Evolutionary conservation across 2,113 vertebrate species (phyloP), one percentile per base, ranked within the genome.

Genomic region (Perognathus longimembris): DNA sequence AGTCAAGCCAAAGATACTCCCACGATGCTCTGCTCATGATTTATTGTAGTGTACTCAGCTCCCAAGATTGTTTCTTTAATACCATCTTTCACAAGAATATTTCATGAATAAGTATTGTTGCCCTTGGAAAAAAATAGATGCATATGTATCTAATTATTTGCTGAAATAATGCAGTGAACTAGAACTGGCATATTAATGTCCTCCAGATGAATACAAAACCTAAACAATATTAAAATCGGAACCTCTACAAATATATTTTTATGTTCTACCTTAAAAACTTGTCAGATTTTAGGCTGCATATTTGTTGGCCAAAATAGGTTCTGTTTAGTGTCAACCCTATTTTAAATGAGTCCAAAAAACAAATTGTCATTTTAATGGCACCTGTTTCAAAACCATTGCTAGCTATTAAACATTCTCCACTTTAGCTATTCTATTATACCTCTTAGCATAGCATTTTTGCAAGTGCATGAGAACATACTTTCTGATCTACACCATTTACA

Each of bases 101-200:
- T 89, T 66, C 66, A 73, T 80, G 82, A 88, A 79, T 92, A 94
- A 93, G 75, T 91, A 85, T 89, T n/a, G 78, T 38, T 71, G n/a
- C n/a, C n/a, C n/a, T n/a, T n/a, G n/a, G n/a, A n/a, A n/a, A n/a
- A n/a, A n/a, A 45, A 45, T 45, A 45, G 9, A 45, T 45, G 45
- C 12, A 45, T 45, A 45, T 45, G 45, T 12, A 12, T 15, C 14
- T 54, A 4, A 54, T 54, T 54, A 84, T 74, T 50, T 36, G n/a
- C 24, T 67, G 28, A 89, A 28, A 5, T 40, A 66, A 28, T 3
- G 4, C 64, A 92, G 66, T 61, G 30, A 90, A 45, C 30, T 69
- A 63, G 57, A 69, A 45, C 17, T 42, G 71, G 1, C 7, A 36
- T 66, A 38, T 17, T 64, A 18, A 45, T 20, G n/a, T 36, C 21